A percentile compares a stretch with the other conserved stretches of the same genome.
These are phyloP conservation scores for Sander lucioperca DNA, from an alignment of 2,113 vertebrate genomes.

Conservation along the genomic window DNA sequence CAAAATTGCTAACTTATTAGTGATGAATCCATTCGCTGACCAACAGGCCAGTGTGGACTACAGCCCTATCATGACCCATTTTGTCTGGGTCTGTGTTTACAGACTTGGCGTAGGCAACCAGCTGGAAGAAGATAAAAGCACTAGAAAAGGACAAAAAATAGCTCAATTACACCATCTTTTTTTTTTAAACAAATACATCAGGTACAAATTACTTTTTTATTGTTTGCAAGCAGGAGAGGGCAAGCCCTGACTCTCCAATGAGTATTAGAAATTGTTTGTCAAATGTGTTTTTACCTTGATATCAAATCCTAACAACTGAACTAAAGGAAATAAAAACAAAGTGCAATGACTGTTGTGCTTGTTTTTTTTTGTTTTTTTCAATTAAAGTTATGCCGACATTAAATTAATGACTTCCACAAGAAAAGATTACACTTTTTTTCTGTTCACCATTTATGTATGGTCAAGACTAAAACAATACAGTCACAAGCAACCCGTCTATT, in stretches of 20 bases:
- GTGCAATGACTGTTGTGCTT: background rate
- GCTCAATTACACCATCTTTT: slow-evolving; percentile 75
- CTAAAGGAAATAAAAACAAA: slow-evolving; percentile 12
- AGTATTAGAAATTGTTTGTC: slow-evolving; percentile 58
- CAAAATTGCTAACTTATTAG: background rate
- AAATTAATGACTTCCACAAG: background rate
- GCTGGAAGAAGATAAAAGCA: slow-evolving; percentile 77
- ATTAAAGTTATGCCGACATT: background rate
- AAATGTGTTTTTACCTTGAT: slow-evolving; percentile 60
- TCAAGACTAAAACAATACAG: background rate
- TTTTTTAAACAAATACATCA: slow-evolving; percentile 72
- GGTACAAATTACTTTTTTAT: slow-evolving; percentile 82
- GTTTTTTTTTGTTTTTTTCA: background rate
- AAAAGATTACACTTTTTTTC: background rate
- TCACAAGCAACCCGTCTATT: background rate
- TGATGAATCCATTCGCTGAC: slow-evolving; percentile 44
- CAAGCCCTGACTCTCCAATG: slow-evolving; percentile 59
- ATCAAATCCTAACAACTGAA: slow-evolving; percentile 26
- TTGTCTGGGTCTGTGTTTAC: slow-evolving; percentile 66
- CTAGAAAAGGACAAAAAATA: slow-evolving; percentile 72
- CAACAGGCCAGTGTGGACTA: slow-evolving; percentile 29
- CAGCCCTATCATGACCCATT: slow-evolving; percentile 65
- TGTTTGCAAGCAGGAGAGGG: slow-evolving; percentile 76
- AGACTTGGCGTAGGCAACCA: slow-evolving; percentile 62
- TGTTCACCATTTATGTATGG: background rate